A percentile compares a stretch with the other conserved stretches of the same genome.
Evolutionary conservation across 2,888 invertebrate species (phyloP).

Genomic region (Eupithecia exiguata): DNA sequence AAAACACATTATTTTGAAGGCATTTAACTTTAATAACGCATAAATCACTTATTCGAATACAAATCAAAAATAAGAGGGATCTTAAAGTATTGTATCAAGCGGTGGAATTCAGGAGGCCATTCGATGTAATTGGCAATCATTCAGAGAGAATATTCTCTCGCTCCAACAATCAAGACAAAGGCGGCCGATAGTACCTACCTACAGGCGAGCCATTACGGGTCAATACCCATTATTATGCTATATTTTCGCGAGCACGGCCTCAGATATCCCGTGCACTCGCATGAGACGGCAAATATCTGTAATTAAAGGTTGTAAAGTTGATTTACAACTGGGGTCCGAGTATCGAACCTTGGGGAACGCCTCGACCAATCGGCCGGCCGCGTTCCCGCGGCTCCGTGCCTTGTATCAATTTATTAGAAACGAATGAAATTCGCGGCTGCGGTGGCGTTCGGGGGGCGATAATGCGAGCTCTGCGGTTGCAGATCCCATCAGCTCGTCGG

Average conservation of each 20-base stretch:
- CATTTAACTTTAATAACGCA: slow-evolving; percentile 67
- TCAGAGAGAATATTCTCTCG: slow-evolving; percentile 79
- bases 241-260: slow-evolving; percentile 82
- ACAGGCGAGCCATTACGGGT: slow-evolving; percentile 81
- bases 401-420: slow-evolving; percentile 83
- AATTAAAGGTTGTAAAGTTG: slow-evolving; percentile 84
- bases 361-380: slow-evolving; percentile 73
- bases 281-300: slow-evolving; percentile 83
- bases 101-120: slow-evolving; percentile 80
- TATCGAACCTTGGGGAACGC: slow-evolving; percentile 75
- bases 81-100: slow-evolving; percentile 73
- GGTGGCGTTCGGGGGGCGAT: slow-evolving; percentile 76
- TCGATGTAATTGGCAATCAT: slow-evolving; percentile 84
- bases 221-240: slow-evolving; percentile 84
- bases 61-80: slow-evolving; percentile 71
- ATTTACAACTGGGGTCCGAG: slow-evolving; percentile 80
- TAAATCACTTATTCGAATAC: slow-evolving; percentile 78
- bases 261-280: slow-evolving; percentile 79
- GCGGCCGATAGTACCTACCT: slow-evolving; percentile 82
- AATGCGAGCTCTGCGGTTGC: slow-evolving; percentile 76
- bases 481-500: slow-evolving; percentile 71
- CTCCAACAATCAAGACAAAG: slow-evolving; percentile 82
- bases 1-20: slow-evolving; percentile 54
- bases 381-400: slow-evolving; percentile 62
- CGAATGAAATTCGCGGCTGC: slow-evolving; percentile 80